These are phyloP conservation scores for Scleropages formosus DNA, from an alignment of 2,797 vertebrate species.

Conservation along the genomic window DNA sequence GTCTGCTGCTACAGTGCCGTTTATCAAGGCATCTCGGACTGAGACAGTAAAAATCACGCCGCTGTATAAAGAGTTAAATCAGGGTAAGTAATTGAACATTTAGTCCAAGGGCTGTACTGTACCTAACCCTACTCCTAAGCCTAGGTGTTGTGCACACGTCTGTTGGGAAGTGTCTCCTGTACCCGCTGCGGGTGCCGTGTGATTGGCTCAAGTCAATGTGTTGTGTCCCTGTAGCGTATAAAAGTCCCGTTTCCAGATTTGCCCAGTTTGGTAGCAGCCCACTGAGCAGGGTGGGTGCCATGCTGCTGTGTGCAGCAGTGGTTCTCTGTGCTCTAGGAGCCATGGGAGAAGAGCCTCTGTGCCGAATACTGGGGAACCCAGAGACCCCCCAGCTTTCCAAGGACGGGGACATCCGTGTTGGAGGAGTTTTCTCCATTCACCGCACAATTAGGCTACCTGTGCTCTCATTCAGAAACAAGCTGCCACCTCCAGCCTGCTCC, in stretches of 20 bases:
- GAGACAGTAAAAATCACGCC: too few relatives aligned
- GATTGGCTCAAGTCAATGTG: constrained; percentile 39
- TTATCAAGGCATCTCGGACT: too few relatives aligned
- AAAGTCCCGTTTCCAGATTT: constrained; percentile 40
- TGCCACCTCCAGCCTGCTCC: constrained; percentile 53
- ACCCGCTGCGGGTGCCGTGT: constrained; percentile 15
- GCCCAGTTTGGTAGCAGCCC: background rate
- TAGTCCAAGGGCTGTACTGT: too few relatives aligned
- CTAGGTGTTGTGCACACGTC: background rate
- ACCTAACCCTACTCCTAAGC: too few relatives aligned
- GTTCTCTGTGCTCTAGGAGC: constrained; percentile 44
- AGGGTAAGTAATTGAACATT: too few relatives aligned
- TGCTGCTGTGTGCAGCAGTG: constrained; percentile 50
- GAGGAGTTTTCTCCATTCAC: constrained; percentile 69
- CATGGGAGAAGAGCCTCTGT: constrained; percentile 44
- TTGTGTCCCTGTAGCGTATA: constrained; percentile 37
- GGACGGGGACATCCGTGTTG: constrained; percentile 52
- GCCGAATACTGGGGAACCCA: constrained; percentile 57
- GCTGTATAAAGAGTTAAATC: too few relatives aligned
- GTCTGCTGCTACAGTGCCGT: too few relatives aligned
- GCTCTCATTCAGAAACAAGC: constrained; percentile 52
- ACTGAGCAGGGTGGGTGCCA: constrained; percentile 31
- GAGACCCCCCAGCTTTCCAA: constrained; percentile 60
- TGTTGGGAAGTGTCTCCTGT: background rate
- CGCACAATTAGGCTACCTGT: constrained; percentile 56